Base-by-base conservation (phyloP, 1,140 invertebrate genomes). In the Rhagoletis pomonella region DNA sequence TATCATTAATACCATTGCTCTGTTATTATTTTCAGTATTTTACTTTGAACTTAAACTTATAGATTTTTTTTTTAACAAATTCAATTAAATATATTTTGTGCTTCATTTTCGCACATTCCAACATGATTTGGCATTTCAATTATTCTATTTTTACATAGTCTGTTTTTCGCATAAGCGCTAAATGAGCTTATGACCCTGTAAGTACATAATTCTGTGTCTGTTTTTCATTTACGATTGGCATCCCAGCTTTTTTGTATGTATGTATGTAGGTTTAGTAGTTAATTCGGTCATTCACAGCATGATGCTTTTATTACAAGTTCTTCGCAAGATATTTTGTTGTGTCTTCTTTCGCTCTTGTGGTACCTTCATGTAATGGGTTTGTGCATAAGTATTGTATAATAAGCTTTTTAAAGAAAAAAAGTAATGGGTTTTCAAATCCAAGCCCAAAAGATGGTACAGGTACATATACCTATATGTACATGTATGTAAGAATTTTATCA, bases 41-140 rank as follows among this genome's bases (percentile, higher is more conserved):
- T 58, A 55, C 73, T 55, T 81, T 81, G 73, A 81, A 55, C 73
- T 81, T 81, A n/a, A 81, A 47, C 69, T 73, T 5, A 5, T 12
- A 6, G 69, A 44, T 29, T 29, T 29, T 29, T 29, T 29, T 29
- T 29, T 29, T 29, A 0, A 29, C 60, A n/a, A 55, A 50, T 55
- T 55, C 44, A 81, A 81, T 81, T 81, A 81, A 50, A 81, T 55
- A 50, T 55, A 81, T 50, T 55, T 55, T 81, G 47, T 7, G 47
- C 73, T 55, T 58, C 73, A 81, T 81, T 81, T 55, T 29, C 73
- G 73, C 19, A 55, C 73, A 81, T 55, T 55, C 47, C 73, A 29
- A 81, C 73, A 55, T 81, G 73, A 81, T 81, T 50, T 29, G 73
- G 73, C 73, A 81, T 81, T 81, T 81, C 73, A 81, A 55, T 81